phyloP scores from a whole-genome alignment of 2,113 vertebrate genomes.

The Pipa parva region DNA sequence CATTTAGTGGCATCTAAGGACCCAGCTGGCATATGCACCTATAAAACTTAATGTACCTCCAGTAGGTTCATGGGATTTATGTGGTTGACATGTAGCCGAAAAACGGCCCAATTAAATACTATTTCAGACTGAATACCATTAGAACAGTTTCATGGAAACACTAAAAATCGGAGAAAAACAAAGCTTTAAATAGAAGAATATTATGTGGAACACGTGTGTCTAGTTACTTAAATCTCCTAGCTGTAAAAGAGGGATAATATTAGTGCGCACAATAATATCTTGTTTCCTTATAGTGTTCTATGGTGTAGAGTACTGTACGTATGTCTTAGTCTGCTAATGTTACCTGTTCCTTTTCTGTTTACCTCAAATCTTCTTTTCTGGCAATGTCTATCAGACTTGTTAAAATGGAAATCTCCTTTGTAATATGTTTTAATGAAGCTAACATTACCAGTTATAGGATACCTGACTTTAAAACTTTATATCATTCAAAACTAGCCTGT shows the following conservation, averaged over 20 bases:
- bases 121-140: neutral
- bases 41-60: neutral
- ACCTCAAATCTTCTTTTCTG: no score
- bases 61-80: slow-evolving; percentile 4
- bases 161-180: neutral
- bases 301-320: neutral
- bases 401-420: no score
- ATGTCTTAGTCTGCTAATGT: no score
- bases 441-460: no score
- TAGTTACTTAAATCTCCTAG: neutral
- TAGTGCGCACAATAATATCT: neutral
- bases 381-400: neutral
- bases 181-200: neutral
- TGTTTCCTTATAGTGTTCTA: neutral
- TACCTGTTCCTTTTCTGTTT: no score
- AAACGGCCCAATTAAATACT: slow-evolving; percentile 4
- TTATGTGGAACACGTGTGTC: neutral
- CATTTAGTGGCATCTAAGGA: neutral
- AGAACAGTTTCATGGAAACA: neutral
- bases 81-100: neutral
- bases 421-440: no score
- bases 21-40: neutral
- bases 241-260: neutral
- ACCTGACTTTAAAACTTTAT: no score
- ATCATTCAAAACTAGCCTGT: no score